Conservation (phyloP, 1,140 invertebrate species). For the Odontomachus brunneus region DNA sequence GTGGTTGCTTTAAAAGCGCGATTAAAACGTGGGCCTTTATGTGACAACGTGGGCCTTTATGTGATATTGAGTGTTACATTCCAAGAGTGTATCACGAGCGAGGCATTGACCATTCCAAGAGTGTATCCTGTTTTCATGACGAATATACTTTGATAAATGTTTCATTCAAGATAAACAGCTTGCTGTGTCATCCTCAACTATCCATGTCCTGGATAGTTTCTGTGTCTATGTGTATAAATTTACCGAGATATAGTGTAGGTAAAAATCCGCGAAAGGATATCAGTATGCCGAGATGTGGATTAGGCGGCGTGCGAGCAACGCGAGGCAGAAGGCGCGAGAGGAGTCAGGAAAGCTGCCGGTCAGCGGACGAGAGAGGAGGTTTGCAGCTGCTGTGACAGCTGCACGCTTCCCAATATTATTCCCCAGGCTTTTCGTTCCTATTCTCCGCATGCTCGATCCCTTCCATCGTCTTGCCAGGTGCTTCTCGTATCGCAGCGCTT, state of each 20-base stretch:
- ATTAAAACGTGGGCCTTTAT: slow-evolving; percentile 25
- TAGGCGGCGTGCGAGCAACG: slow-evolving; percentile 12
- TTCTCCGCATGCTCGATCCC: slow-evolving; percentile 73
- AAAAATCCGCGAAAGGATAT: slow-evolving; percentile 40
- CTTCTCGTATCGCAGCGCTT: slow-evolving; percentile 64
- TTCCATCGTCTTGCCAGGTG: slow-evolving; percentile 77
- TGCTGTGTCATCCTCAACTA: too few species aligned
- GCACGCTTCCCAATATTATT: slow-evolving; percentile 81
- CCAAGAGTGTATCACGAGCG: too few species aligned
- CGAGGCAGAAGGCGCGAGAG: slow-evolving; percentile 53
- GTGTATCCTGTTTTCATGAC: too few species aligned
- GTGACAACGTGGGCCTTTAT: not conserved
- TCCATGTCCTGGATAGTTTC: not conserved
- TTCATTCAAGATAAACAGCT: too few species aligned
- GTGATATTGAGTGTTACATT: not conserved
- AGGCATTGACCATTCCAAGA: too few species aligned
- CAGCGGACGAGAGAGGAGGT: slow-evolving; percentile 63
- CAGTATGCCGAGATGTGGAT: slow-evolving; percentile 19
- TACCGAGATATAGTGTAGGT: not conserved
- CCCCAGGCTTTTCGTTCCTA: slow-evolving; percentile 65
- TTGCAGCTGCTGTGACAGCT: slow-evolving; percentile 83
- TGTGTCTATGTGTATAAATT: not conserved
- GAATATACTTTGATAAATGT: too few species aligned
- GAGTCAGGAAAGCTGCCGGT: slow-evolving; percentile 58
- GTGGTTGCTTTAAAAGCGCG: slow-evolving; percentile 59